Evolutionary conservation across 1,140 invertebrate species (phyloP).

Genomic region (Penaeus japonicus): DNA sequence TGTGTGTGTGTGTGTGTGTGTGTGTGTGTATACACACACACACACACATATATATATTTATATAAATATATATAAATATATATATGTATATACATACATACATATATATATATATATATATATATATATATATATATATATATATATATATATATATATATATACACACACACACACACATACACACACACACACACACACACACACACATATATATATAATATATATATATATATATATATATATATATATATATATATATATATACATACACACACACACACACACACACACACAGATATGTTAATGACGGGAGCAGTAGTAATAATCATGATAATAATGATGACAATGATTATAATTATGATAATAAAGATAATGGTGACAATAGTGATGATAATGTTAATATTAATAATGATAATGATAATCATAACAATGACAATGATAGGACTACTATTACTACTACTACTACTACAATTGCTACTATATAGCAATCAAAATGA

Average conservation of each 20-base stretch:
- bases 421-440: no score
- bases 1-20: background rate
- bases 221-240: background rate
- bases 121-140: background rate
- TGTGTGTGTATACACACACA: background rate
- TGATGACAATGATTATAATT: no score
- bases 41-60: background rate
- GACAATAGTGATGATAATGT: no score
- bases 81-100: no score
- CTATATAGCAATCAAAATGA: background rate
- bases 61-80: background rate
- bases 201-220: background rate
- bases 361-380: no score
- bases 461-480: no score
- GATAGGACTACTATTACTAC: no score
- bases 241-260: background rate
- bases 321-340: no score
- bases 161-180: background rate
- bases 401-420: no score
- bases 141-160: background rate
- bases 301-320: no score
- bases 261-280: background rate
- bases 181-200: background rate
- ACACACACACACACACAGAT: background rate
- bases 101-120: background rate